These are phyloP conservation scores for Cebidichthys violaceus DNA, from an alignment of 2,113 vertebrate genomes.

Conservation along the genomic window DNA sequence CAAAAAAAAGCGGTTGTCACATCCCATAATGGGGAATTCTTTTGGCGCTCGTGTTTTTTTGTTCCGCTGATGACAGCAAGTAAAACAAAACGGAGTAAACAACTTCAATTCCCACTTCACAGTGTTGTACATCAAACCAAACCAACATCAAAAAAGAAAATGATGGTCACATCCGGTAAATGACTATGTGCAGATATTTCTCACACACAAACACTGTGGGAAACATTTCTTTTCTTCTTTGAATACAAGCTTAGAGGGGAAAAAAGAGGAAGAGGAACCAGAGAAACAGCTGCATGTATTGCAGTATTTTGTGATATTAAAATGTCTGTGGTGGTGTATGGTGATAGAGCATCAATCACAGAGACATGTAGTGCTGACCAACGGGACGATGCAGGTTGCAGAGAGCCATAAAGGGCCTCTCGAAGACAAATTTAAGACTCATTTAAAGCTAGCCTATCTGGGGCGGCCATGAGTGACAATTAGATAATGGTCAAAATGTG, in stretches of 20 bases:
- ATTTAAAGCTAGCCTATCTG: not conserved
- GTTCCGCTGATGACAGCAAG: conserved; percentile 7
- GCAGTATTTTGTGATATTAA: not conserved
- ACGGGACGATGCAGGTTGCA: not conserved
- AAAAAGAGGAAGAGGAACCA: conserved; percentile 54
- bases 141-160: not conserved
- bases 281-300: conserved; percentile 15
- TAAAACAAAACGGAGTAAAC: not conserved
- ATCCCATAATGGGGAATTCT: conserved; percentile 9
- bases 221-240: conserved; percentile 28
- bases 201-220: not conserved
- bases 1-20: conserved; percentile 16
- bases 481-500: not conserved
- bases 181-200: not conserved
- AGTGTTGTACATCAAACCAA: not conserved
- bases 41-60: not conserved
- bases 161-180: conserved; percentile 7
- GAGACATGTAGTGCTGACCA: not conserved
- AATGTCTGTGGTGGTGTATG: not conserved
- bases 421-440: not conserved
- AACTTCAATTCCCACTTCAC: not conserved
- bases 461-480: not conserved
- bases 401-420: not conserved
- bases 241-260: conserved; percentile 16
- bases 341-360: not conserved